phyloP scores from a whole-genome alignment of 2,888 invertebrate species.

The Temnothorax ravouxi region DNA sequence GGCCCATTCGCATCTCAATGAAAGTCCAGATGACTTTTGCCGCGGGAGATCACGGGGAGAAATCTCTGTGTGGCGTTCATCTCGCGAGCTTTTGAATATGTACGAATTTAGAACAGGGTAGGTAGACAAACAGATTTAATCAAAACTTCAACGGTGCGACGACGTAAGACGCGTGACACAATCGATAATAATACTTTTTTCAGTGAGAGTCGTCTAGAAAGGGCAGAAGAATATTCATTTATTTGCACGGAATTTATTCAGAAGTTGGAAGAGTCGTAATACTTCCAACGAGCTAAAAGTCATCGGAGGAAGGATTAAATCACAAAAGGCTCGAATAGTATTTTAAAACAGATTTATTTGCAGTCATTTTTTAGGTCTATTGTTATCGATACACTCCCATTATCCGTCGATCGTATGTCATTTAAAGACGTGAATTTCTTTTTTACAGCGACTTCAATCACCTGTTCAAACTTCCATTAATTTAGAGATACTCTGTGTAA shows the following conservation, averaged over 20 bases:
- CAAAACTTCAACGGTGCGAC: constrained; percentile 9
- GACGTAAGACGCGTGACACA: constrained; percentile 4
- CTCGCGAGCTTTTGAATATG: constrained; percentile 21
- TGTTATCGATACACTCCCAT: not conserved
- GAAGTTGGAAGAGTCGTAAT: not conserved
- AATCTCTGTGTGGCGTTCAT: not conserved
- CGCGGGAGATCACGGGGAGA: not conserved
- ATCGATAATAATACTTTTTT: constrained; percentile 20
- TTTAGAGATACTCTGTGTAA: not conserved
- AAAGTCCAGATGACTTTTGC: constrained; percentile 30
- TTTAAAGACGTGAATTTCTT: not conserved
- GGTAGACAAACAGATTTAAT: constrained; percentile 9
- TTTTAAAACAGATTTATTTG: constrained; percentile 30
- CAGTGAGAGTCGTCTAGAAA: not conserved
- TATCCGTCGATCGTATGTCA: not conserved
- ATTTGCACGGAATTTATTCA: not conserved
- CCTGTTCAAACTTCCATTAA: not conserved
- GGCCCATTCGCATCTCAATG: constrained; percentile 29
- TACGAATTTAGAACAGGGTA: not conserved
- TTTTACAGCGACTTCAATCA: not conserved
- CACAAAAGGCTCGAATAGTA: not conserved
- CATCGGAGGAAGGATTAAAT: constrained; percentile 8
- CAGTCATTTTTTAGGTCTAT: not conserved
- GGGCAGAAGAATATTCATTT: not conserved
- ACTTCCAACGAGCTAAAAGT: not conserved